Evolutionary conservation across 92 coral and sea anemone genomes (phyloP).

Genomic region (Heliopora coerulea): DNA sequence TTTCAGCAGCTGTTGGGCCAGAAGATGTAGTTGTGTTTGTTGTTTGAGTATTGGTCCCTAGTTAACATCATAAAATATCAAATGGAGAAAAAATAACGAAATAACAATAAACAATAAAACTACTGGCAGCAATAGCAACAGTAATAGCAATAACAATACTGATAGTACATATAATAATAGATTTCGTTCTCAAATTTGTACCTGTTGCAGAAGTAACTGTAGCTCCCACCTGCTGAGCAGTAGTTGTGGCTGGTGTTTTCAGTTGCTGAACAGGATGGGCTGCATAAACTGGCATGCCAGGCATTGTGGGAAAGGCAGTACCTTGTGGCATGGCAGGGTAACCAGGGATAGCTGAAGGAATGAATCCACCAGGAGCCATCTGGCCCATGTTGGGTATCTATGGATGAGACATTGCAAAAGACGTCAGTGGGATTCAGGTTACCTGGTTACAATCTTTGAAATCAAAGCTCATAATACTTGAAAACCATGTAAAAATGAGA

Average conservation of each 20-base stretch:
- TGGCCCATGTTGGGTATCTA: slow-evolving; percentile 29
- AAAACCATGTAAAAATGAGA: too few species aligned
- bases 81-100: too few species aligned
- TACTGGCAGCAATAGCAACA: not conserved
- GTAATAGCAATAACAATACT: too few species aligned
- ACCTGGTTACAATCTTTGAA: too few species aligned
- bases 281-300: slow-evolving; percentile 59
- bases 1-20: slow-evolving; percentile 14
- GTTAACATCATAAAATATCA: not conserved
- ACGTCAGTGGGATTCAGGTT: too few species aligned
- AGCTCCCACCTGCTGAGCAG: not conserved
- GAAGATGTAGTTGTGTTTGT: not conserved
- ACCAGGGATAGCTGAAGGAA: slow-evolving; percentile 65
- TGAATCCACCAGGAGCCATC: slow-evolving; percentile 61
- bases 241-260: not conserved
- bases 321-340: slow-evolving; percentile 64
- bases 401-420: too few species aligned
- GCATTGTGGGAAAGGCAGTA: slow-evolving; percentile 71
- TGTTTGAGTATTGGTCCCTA: not conserved
- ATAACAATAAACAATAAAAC: too few species aligned
- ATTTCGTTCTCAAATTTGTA: not conserved
- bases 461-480: too few species aligned
- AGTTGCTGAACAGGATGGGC: slow-evolving; percentile 28
- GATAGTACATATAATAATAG: too few species aligned
- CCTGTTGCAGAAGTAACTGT: not conserved